Conservation (phyloP, 2,113 vertebrate species). For the Columbina picui region DNA sequence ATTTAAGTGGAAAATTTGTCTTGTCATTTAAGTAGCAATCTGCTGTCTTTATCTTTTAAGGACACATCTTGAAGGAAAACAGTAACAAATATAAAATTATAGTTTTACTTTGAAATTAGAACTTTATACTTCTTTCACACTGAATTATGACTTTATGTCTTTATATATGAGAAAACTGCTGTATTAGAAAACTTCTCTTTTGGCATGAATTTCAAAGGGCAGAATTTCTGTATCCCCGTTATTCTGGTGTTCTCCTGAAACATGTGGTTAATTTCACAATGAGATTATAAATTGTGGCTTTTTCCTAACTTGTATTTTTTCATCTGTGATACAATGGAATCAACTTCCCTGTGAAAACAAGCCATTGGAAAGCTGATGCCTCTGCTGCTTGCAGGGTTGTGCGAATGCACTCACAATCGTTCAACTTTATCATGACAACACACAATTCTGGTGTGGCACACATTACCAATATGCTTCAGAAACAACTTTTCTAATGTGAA, state of each 20-base stretch:
- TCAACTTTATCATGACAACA: background rate
- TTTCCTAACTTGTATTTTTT: background rate
- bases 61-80: background rate
- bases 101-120: background rate
- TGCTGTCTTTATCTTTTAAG: background rate
- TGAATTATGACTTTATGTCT: background rate
- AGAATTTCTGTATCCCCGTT: background rate
- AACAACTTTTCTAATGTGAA: conserved; percentile 39
- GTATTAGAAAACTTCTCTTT: background rate
- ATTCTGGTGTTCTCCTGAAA: conserved; percentile 36
- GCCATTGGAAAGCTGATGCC: background rate
- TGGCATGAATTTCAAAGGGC: background rate
- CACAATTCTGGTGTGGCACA: background rate
- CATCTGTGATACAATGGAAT: conserved; percentile 21
- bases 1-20: background rate
- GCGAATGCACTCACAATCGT: background rate
- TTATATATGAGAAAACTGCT: background rate
- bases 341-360: conserved; percentile 23
- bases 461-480: conserved; percentile 11
- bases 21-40: background rate
- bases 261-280: conserved; percentile 37
- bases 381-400: background rate
- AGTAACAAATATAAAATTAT: background rate
- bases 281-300: conserved; percentile 3
- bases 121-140: background rate